Evolutionary conservation across 2,888 invertebrate species (phyloP).

Genomic region (Lycocerus yunnanus): DNA sequence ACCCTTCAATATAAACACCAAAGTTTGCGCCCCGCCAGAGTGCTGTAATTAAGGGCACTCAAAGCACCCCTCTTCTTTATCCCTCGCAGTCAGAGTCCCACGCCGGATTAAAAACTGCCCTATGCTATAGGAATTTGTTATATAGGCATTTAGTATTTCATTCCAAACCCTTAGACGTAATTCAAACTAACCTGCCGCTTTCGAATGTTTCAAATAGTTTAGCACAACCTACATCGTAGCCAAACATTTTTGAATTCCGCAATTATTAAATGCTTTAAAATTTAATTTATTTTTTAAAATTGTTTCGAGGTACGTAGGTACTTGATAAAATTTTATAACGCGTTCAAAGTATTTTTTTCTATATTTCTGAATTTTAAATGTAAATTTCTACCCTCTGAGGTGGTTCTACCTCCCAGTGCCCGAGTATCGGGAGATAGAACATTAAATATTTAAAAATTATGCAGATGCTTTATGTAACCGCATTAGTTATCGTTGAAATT

Average conservation of each 20-base stretch:
- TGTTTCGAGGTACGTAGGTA: no score
- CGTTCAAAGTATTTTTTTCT: no score
- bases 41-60: slow-evolving; percentile 57
- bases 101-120: slow-evolving; percentile 51
- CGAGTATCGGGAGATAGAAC: no score
- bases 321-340: no score
- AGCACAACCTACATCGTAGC: background rate
- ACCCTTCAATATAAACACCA: slow-evolving; percentile 42
- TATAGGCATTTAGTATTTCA: slow-evolving; percentile 30
- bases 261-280: background rate
- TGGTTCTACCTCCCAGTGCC: no score
- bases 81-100: slow-evolving; percentile 42
- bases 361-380: no score
- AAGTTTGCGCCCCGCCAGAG: slow-evolving; percentile 44
- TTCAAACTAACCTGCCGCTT: background rate
- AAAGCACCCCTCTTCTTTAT: slow-evolving; percentile 43
- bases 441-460: no score
- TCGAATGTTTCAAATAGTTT: background rate
- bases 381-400: no score
- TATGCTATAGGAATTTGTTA: slow-evolving; percentile 38
- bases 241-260: background rate
- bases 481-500: no score
- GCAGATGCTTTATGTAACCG: no score
- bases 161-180: background rate
- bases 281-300: no score